Base-by-base conservation (phyloP, 2,888 invertebrate genomes). In the Scaptomyza cyrtandrae region DNA sequence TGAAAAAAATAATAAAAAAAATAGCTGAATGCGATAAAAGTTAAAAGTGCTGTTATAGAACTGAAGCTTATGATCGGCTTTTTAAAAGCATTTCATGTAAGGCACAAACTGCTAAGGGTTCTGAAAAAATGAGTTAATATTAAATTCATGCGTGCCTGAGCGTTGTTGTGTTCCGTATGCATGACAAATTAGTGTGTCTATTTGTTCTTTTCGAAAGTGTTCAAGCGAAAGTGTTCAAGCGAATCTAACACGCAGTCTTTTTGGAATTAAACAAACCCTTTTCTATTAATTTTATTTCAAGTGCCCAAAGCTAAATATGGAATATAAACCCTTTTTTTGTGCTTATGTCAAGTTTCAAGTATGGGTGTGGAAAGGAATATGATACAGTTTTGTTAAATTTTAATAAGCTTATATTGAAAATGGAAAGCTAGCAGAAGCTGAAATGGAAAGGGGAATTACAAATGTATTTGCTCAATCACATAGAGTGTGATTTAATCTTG, bases 1-100 rank as follows among this genome's bases (percentile, higher is more conserved):
- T 29, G 7, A 41, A 33, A 44, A 43, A 55, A 37, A 14, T 48
- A 52, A 49, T 59, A 52, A 58, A 29, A 29, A 46, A 67, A 52
- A 54, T 59, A 52, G 3, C 24, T 24, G 33, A 52, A 67, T 69
- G 52, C 70, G 76, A 63, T 67, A 77, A 76, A 59, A 57, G 52
- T 68, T 55, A 68, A 72, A 80, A 67, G 14, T 59, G 56, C 66
- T 76, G 76, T 71, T 71, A 78, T 78, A 69, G 53, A 82, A 75
- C 72, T 75, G 72, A 69, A 75, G 78, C 74, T 85, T 82, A 85
- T 78, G 71, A 85, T 80, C 85, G 72, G 72, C 64, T 53, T 80
- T 85, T 78, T 80, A 85, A 87, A 85, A 82, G 85, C 85, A 72
- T 75, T 80, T 49, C 69, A 75, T 74, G 71, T 43, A 62, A 66